Percentiles rank a stretch among this genome's conserved stretches.
phyloP scores from a whole-genome alignment of 2,888 invertebrate species.

The Pheosia tremula region DNA sequence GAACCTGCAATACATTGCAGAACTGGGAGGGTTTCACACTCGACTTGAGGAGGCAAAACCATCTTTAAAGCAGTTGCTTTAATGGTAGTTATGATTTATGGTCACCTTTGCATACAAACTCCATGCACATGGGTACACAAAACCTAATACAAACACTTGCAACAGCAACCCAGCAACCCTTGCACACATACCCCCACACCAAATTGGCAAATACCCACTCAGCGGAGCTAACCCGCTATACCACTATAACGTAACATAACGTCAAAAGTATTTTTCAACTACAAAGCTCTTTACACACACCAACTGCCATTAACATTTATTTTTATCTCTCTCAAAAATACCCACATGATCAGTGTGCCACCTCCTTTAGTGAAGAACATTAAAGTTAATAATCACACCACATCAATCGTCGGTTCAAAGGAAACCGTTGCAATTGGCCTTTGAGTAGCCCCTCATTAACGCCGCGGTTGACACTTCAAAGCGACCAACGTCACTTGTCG shows the following conservation, averaged over 20 bases:
- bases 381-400: conserved; percentile 47
- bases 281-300: background rate
- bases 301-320: conserved; percentile 1
- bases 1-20: conserved; percentile 27
- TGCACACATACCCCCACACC: too few relatives aligned
- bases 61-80: background rate
- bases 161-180: too few relatives aligned
- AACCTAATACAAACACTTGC: too few relatives aligned
- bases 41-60: background rate
- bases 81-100: too few relatives aligned
- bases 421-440: conserved; percentile 49
- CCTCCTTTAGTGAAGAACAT: conserved; percentile 41
- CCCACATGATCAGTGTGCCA: conserved; percentile 19
- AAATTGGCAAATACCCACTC: too few relatives aligned
- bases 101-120: too few relatives aligned
- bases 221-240: too few relatives aligned
- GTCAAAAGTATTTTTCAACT: conserved; percentile 19
- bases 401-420: conserved; percentile 49
- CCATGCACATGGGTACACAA: too few relatives aligned
- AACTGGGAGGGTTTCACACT: background rate
- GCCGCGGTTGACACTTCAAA: conserved; percentile 69
- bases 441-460: conserved; percentile 63
- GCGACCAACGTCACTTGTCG: conserved; percentile 55
- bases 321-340: conserved; percentile 1
- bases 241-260: conserved; percentile 8